A percentile compares a stretch with the other conserved stretches of the same genome.
phyloP scores from a whole-genome alignment of 2,113 vertebrate genomes.

The Conger conger region DNA sequence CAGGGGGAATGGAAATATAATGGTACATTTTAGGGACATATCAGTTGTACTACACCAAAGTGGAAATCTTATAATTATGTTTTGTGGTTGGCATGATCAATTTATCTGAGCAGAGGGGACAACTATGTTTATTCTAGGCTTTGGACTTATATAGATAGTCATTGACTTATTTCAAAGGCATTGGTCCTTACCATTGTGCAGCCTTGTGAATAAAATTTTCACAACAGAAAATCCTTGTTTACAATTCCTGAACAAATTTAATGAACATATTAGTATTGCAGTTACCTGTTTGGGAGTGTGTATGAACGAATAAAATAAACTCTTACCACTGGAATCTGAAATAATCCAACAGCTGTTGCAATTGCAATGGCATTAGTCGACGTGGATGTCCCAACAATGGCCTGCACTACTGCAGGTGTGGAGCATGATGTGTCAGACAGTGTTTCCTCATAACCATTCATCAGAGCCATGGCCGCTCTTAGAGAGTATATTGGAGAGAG shows the following conservation, averaged over 20 bases:
- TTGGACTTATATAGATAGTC: no score
- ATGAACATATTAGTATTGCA: no score
- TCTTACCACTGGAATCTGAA: no score
- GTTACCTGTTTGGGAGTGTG: no score
- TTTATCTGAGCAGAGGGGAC: not conserved
- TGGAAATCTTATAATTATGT: not conserved
- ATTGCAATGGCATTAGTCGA: conserved; percentile 52
- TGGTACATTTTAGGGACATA: not conserved
- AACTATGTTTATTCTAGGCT: not conserved
- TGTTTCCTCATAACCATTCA: no score
- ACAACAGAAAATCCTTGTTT: conserved; percentile 37
- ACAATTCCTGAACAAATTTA: conserved; percentile 41
- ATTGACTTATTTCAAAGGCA: no score
- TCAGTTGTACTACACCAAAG: not conserved
- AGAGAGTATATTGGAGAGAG: no score
- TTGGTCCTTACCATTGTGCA: no score
- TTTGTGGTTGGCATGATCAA: not conserved
- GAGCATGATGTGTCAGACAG: conserved; percentile 28
- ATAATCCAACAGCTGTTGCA: no score
- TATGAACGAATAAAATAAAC: no score
- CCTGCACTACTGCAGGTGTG: conserved; percentile 41
- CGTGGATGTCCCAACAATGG: conserved; percentile 49
- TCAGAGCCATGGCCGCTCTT: no score
- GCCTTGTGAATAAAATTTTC: conserved; percentile 36
- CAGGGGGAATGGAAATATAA: no score